These are phyloP conservation scores for Heliconius sara DNA, from an alignment of 2,888 invertebrate genomes.

Conservation along the genomic window DNA sequence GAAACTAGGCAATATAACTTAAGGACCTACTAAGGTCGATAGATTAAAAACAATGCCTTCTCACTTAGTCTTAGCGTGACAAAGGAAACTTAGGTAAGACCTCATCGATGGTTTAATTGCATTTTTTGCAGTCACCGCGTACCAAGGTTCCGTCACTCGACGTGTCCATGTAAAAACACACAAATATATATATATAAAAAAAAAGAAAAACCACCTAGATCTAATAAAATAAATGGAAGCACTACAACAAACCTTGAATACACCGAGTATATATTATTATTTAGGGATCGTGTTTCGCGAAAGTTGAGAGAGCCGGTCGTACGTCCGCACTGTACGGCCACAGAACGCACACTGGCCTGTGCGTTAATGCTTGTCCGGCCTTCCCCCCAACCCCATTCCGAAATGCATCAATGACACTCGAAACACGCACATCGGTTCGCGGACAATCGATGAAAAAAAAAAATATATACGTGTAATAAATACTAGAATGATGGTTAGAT, in stretches of 20 bases:
- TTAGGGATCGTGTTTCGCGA: conserved; percentile 73
- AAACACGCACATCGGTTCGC: conserved; percentile 77
- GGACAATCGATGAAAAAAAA: conserved; percentile 54
- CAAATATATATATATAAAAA: neutral
- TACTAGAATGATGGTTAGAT: conserved; percentile 42
- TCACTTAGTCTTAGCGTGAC: conserved; percentile 67
- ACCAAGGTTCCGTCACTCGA: conserved; percentile 82
- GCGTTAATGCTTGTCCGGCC: conserved; percentile 61
- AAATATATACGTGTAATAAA: conserved; percentile 50
- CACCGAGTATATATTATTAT: conserved; percentile 57
- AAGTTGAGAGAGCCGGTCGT: conserved; percentile 77
- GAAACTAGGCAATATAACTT: conserved; percentile 56
- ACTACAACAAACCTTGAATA: conserved; percentile 70
- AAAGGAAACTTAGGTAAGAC: conserved; percentile 76
- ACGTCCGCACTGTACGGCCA: conserved; percentile 68
- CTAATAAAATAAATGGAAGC: conserved; percentile 55
- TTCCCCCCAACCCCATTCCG: conserved; percentile 74
- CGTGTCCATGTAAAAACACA: conserved; percentile 41
- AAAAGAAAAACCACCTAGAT: neutral
- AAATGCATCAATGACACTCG: conserved; percentile 83
- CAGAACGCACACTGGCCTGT: conserved; percentile 76
- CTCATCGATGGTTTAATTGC: conserved; percentile 76
- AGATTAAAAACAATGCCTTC: conserved; percentile 78
- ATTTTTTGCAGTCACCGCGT: conserved; percentile 76
- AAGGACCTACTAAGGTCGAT: conserved; percentile 67